Percentiles rank a stretch among this genome's conserved stretches.
Conservation (phyloP, 2,888 invertebrate species). For the Rhabditoides inermis region DNA sequence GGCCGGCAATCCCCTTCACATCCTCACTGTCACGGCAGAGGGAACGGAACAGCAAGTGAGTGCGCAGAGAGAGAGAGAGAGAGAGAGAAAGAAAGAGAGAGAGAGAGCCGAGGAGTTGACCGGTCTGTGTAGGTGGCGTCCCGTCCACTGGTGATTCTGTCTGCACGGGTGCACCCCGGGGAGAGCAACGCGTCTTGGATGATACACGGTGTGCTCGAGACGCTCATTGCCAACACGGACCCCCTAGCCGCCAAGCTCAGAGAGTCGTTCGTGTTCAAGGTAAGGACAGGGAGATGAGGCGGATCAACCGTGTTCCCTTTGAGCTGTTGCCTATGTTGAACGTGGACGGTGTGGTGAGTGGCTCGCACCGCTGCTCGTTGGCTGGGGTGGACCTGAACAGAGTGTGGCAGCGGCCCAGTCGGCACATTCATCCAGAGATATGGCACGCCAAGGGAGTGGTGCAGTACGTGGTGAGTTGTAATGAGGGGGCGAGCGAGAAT, state of each 20-base stretch:
- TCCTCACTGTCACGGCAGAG: conserved; percentile 66
- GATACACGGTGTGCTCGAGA: conserved; percentile 64
- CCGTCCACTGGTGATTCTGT: too few relatives aligned
- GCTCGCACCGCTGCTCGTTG: conserved; percentile 58
- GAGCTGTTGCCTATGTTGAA: conserved; percentile 85
- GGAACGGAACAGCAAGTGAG: conserved; percentile 46
- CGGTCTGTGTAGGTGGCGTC: too few relatives aligned
- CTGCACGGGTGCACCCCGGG: conserved; percentile 75
- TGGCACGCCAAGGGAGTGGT: conserved; percentile 71
- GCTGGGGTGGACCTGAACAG: conserved; percentile 82
- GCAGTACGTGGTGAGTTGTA: conserved; percentile 51
- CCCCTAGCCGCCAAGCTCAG: conserved; percentile 60
- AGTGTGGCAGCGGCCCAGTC: conserved; percentile 76
- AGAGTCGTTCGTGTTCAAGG: conserved; percentile 71
- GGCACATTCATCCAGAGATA: conserved; percentile 83
- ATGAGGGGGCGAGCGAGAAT: neutral
- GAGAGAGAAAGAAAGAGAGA: too few relatives aligned
- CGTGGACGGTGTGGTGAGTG: conserved; percentile 70
- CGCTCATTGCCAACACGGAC: conserved; percentile 13
- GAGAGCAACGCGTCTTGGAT: conserved; percentile 82
- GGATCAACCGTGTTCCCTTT: too few relatives aligned
- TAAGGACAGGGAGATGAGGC: too few relatives aligned
- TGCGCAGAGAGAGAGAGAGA: too few relatives aligned
- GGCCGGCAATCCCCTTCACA: conserved; percentile 58
- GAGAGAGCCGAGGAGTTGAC: too few relatives aligned